These are phyloP conservation scores for Ophiodon elongatus DNA, from an alignment of 2,113 vertebrate species.

Conservation along the genomic window DNA sequence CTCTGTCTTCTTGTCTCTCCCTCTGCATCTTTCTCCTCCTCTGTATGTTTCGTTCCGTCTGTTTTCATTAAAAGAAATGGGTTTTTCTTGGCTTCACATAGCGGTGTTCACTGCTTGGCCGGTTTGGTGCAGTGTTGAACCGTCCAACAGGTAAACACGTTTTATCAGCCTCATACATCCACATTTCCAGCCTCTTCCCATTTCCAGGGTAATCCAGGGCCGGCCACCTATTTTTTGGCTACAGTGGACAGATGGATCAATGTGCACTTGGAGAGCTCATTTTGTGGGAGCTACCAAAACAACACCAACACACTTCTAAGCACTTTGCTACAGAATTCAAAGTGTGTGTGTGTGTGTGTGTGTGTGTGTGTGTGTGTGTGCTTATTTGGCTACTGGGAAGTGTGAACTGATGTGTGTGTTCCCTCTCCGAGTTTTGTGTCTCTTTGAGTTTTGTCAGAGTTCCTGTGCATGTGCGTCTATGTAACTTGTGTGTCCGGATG, in stretches of 20 bases:
- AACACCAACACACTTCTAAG: slow-evolving; percentile 26
- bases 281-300: slow-evolving; percentile 29
- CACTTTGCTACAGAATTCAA: slow-evolving; percentile 41
- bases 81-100: slow-evolving; percentile 47
- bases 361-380: not conserved
- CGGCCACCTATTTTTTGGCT: slow-evolving; percentile 28
- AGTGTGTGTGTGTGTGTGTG: slow-evolving; percentile 24
- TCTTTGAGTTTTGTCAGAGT: slow-evolving; percentile 55
- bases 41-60: slow-evolving; percentile 14
- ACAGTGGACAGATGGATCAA: slow-evolving; percentile 32
- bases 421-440: slow-evolving; percentile 44
- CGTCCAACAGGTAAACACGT: slow-evolving; percentile 63
- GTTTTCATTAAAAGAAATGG: slow-evolving; percentile 45
- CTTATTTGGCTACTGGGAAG: slow-evolving; percentile 22
- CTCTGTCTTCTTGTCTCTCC: slow-evolving; percentile 28
- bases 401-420: slow-evolving; percentile 30
- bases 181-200: slow-evolving; percentile 18
- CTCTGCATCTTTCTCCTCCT: slow-evolving; percentile 33
- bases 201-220: slow-evolving; percentile 46
- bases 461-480: slow-evolving; percentile 23
- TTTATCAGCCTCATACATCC: slow-evolving; percentile 60
- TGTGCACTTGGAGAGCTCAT: slow-evolving; percentile 35
- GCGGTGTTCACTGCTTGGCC: slow-evolving; percentile 50
- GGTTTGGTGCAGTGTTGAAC: slow-evolving; percentile 51
- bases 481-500: slow-evolving; percentile 22